Conservation (phyloP, 2,113 vertebrate genomes). For the Xiphophorus maculatus region DNA sequence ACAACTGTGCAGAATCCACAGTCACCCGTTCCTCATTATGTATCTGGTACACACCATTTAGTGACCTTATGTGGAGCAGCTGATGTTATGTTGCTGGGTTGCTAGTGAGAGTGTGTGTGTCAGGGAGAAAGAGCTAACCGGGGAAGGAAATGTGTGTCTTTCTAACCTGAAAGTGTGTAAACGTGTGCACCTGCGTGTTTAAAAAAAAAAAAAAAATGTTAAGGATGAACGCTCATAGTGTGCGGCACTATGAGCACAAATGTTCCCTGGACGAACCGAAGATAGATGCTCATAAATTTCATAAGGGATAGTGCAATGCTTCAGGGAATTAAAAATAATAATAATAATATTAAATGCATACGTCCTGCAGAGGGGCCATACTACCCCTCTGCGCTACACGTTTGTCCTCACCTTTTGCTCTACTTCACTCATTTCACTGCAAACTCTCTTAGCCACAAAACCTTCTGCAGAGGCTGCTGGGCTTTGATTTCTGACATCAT, state of each 20-base stretch:
- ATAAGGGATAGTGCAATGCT: constrained; percentile 30
- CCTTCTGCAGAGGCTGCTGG: constrained; percentile 8
- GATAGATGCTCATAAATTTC: constrained; percentile 65
- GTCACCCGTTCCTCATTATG: constrained; percentile 33
- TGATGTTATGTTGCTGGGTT: constrained; percentile 16
- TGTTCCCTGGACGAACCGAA: constrained; percentile 49
- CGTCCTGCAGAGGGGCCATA: no score
- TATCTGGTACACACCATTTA: constrained; percentile 25
- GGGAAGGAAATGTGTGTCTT: neutral
- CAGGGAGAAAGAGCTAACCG: constrained; percentile 9
- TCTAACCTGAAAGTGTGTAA: constrained; percentile 5
- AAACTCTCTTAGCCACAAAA: constrained; percentile 27
- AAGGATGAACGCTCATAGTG: neutral
- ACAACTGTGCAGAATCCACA: constrained; percentile 26
- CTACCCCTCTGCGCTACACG: neutral
- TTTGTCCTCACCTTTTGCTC: constrained; percentile 27
- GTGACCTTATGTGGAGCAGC: constrained; percentile 29
- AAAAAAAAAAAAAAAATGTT: neutral
- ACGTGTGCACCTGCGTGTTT: constrained; percentile 6
- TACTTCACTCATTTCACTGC: constrained; percentile 26
- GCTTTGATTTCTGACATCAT: constrained; percentile 54
- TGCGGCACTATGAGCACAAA: neutral
- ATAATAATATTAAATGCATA: no score
- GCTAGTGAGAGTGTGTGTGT: constrained; percentile 1
- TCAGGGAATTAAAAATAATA: constrained; percentile 17